Evolutionary conservation across 92 coral and sea anemone genomes (phyloP).

Genomic region (Zoanthus sansibaricus): DNA sequence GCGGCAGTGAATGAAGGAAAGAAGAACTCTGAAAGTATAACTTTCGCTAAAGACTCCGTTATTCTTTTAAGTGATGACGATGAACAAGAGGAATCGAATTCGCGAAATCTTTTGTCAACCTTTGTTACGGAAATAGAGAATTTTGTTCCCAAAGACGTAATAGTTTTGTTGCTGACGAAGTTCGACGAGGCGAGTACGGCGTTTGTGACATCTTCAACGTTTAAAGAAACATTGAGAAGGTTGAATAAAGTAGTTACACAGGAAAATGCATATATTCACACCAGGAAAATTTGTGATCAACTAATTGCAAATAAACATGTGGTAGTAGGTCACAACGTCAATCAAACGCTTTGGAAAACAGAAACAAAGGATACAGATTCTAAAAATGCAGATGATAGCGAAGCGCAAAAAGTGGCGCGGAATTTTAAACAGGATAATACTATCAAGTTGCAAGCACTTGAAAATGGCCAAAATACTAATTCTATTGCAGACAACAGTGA

Average conservation of each 20-base stretch:
- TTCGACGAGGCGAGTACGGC: conserved; percentile 79
- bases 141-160: conserved; percentile 70
- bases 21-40: conserved; percentile 7
- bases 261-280: conserved; percentile 76
- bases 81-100: conserved; percentile 62
- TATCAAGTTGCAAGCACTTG: not conserved
- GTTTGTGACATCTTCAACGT: conserved; percentile 72
- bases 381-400: not conserved
- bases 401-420: conserved; percentile 58
- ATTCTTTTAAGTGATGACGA: conserved; percentile 90
- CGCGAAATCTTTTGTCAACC: conserved; percentile 63
- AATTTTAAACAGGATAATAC: conserved; percentile 61
- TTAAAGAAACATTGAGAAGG: conserved; percentile 72
- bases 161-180: conserved; percentile 66
- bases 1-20: conserved; percentile 24
- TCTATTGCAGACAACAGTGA: conserved; percentile 6
- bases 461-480: conserved; percentile 8
- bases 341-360: not conserved
- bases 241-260: conserved; percentile 55
- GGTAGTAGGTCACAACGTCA: not conserved
- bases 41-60: conserved; percentile 43
- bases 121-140: conserved; percentile 72
- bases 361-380: not conserved
- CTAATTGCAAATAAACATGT: conserved; percentile 13
- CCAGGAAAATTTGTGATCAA: conserved; percentile 55